phyloP scores from a whole-genome alignment of 2,797 vertebrate species.

The Notoglanidium macrostoma region DNA sequence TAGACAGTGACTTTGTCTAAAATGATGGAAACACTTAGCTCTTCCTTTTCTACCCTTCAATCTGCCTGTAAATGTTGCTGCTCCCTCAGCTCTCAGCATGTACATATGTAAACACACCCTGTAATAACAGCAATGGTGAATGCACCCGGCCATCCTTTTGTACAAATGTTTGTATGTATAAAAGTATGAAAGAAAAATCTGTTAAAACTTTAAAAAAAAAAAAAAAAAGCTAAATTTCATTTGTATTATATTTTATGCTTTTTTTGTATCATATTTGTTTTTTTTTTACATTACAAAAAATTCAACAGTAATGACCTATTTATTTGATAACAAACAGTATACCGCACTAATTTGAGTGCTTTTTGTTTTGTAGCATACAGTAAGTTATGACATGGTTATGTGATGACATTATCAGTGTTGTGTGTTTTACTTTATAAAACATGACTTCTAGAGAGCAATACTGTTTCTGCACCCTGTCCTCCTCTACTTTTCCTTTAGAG shows the following conservation, averaged over 20 bases:
- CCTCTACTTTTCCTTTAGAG: slow-evolving; percentile 63
- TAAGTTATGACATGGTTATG: slow-evolving; percentile 81
- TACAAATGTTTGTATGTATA: slow-evolving; percentile 86
- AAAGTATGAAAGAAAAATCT: slow-evolving; percentile 75
- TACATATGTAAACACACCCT: slow-evolving; percentile 94
- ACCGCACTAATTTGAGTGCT: slow-evolving; percentile 56
- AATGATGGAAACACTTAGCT: slow-evolving; percentile 55
- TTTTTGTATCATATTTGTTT: slow-evolving; percentile 76
- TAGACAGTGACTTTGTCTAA: background rate
- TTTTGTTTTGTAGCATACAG: slow-evolving; percentile 75
- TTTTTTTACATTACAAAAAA: slow-evolving; percentile 65
- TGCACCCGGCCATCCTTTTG: slow-evolving; percentile 88
- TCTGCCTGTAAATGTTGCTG: slow-evolving; percentile 77
- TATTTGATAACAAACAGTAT: slow-evolving; percentile 62
- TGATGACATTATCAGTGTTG: slow-evolving; percentile 83
- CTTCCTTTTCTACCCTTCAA: slow-evolving; percentile 55
- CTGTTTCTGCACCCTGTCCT: slow-evolving; percentile 69
- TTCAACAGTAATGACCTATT: slow-evolving; percentile 79
- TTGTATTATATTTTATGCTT: slow-evolving; percentile 80
- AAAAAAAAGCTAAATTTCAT: slow-evolving; percentile 48
- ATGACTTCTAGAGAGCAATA: slow-evolving; percentile 86
- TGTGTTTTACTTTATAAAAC: slow-evolving; percentile 84
- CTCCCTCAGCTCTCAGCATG: slow-evolving; percentile 80
- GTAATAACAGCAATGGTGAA: slow-evolving; percentile 82
- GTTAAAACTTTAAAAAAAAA: slow-evolving; percentile 74